Evolutionary conservation across 2,797 vertebrate species (phyloP), one percentile per base, ranked within the genome.

Genomic region (Atherinosoma microstoma): DNA sequence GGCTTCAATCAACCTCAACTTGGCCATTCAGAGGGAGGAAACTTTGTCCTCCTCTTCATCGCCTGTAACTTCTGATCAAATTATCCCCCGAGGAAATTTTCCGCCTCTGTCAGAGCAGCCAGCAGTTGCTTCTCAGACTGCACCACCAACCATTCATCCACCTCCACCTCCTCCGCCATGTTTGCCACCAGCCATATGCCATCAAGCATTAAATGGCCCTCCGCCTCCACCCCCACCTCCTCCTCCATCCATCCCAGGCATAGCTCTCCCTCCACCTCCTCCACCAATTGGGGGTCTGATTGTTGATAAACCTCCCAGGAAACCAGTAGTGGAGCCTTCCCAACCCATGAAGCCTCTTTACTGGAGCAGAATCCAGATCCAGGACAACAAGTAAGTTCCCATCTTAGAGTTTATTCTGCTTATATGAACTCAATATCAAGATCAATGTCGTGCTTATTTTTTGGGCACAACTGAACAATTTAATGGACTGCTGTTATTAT

Each of bases 271-370:
- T 3, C 83, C 84, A 13, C 86, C 84, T 20, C 86, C 84, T 5
- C 90, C 87, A 49, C 84, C 87, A 61, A 30, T 29, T 63, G 64
- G 70, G 9, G 58, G 67, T 51, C 1, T 91, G n/a, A 24, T 67
- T 8, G 4, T 73, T 24, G 88, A 94, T 11, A 94, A 90, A 66
- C 87, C 87, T 75, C 95, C 95, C 82, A 95, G 96, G 58, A 99
- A 99, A 84, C 93, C 91, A 30, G 84, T 93, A 29, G 86, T 98
- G 79, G 96, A 97, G 88, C 97, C 96, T 20, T 91, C 94, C 24
- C 90, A 91, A 76, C 96, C 96, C 71, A 99, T 99, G 97, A 99
- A 96, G 86, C 96, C 98, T 59, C 95, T 99, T 49, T 98, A 99
- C 83, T 99, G 98, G 98, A 98, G 94, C 76, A 95, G 97, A 77